phyloP scores from a whole-genome alignment of 2,888 invertebrate genomes.

The Phengaris alcon region DNA sequence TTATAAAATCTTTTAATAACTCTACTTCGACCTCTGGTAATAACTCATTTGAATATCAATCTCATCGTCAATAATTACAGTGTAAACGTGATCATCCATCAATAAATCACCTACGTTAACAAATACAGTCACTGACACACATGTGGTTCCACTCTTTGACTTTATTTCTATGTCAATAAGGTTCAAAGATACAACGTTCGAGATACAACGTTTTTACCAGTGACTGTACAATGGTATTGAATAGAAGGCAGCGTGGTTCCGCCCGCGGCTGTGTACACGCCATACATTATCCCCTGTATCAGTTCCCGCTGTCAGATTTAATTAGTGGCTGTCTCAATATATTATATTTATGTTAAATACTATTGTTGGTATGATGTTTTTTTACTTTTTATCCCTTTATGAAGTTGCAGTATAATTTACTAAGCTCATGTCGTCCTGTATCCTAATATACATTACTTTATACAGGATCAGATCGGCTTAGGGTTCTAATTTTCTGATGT shows the following conservation, averaged over 20 bases:
- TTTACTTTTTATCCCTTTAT: not conserved
- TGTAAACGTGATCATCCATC: conserved; percentile 16
- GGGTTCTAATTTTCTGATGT: too few relatives aligned
- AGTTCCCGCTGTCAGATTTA: conserved; percentile 25
- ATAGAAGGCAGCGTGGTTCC: conserved; percentile 6
- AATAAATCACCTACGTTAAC: conserved; percentile 6
- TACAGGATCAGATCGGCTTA: not conserved
- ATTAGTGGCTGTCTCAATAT: conserved; percentile 26
- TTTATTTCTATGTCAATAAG: not conserved
- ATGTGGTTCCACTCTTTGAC: not conserved
- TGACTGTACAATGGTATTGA: conserved; percentile 4
- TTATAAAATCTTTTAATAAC: not conserved
- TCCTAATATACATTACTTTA: not conserved
- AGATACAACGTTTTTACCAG: not conserved
- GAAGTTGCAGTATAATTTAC: not conserved
- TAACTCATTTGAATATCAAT: conserved; percentile 20
- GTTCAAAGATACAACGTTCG: too few relatives aligned
- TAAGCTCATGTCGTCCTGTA: not conserved
- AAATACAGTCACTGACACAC: not conserved
- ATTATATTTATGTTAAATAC: conserved; percentile 22
- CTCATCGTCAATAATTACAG: conserved; percentile 12
- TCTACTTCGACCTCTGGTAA: not conserved
- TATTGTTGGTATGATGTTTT: conserved; percentile 9
- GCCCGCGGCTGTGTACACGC: conserved; percentile 26
- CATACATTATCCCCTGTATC: conserved; percentile 25